These are phyloP conservation scores for Parazoanthus swiftii DNA, from an alignment of 92 coral and sea anemone genomes.

Conservation along the genomic window DNA sequence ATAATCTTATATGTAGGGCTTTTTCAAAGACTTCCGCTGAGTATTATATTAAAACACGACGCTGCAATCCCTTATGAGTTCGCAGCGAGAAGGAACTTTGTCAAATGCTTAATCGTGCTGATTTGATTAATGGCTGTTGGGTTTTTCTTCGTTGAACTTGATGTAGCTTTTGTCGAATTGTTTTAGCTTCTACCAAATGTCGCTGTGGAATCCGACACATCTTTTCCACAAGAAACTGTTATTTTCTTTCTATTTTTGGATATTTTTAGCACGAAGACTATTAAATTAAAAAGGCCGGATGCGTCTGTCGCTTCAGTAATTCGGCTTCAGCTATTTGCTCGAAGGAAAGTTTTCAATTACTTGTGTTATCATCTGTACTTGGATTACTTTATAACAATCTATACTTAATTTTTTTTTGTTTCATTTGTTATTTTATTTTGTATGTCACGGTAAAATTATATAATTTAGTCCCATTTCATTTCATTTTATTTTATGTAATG, in stretches of 20 bases:
- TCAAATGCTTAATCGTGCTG: too few relatives aligned
- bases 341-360: background rate
- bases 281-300: background rate
- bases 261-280: too few relatives aligned
- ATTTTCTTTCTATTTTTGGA: background rate
- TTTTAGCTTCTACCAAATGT: background rate
- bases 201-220: background rate
- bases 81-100: too few relatives aligned
- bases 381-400: background rate
- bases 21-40: too few relatives aligned
- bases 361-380: background rate
- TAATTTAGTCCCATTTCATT: too few relatives aligned
- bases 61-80: too few relatives aligned
- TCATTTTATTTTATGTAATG: too few relatives aligned
- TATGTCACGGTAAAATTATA: background rate
- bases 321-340: background rate
- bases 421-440: background rate
- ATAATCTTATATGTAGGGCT: too few relatives aligned
- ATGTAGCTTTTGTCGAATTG: background rate
- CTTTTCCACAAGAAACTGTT: too few relatives aligned
- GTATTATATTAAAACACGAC: too few relatives aligned
- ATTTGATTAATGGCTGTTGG: too few relatives aligned
- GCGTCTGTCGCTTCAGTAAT: background rate
- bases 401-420: background rate
- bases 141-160: too few relatives aligned